Evolutionary conservation across 2,113 vertebrate genomes (phyloP).

Genomic region (pig (Sus scrofa)): T2T-Sscrofa CM000826.6:21802001-21802500

Average conservation of each 20-base stretch:
- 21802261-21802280: background rate
- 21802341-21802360: slow-evolving; percentile 18
- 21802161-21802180: background rate
- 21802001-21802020: background rate
- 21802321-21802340: slow-evolving; percentile 35
- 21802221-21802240: background rate
- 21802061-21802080: background rate
- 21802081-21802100: background rate
- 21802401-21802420: slow-evolving; percentile 71
- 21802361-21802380: slow-evolving; percentile 54
- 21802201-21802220: slow-evolving; percentile 30
- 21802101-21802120: background rate
- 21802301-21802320: background rate
- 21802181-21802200: background rate
- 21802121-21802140: background rate
- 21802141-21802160: background rate
- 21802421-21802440: slow-evolving; percentile 81
- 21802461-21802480: slow-evolving; percentile 65
- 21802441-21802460: slow-evolving; percentile 60
- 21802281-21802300: background rate
- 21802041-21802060: background rate
- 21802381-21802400: slow-evolving; percentile 60
- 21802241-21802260: background rate
- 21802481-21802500: slow-evolving; percentile 74
- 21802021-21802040: background rate